Base-by-base conservation (phyloP, 2,888 invertebrate species). In the Catocala fraxini region DNA sequence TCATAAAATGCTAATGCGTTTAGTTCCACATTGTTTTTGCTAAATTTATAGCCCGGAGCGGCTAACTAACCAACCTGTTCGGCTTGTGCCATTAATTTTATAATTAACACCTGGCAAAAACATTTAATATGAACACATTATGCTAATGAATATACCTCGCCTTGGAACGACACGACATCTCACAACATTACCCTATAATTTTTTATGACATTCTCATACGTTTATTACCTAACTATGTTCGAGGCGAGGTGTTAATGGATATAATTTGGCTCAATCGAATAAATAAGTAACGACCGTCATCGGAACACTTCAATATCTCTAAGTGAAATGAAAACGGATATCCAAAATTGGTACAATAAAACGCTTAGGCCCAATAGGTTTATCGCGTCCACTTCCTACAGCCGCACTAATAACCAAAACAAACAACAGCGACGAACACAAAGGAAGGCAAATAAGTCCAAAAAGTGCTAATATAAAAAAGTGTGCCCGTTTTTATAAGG, bases 381-480 rank as follows among this genome's bases (percentile, higher is more conserved):
- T 93, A 93, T 92, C 92, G 83, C 82, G 87, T 86, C 88, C 92
- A 94, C 93, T 93, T 94, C 94, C 94, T 93, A 93, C 86, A 89
- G 89, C 79, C 88, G 84, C 87, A 82, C 89, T 91, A 92, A 93
- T 93, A 92, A 92, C 92, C 90, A 92, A 94, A 94, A 94, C 93
- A 94, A 94, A 93, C 93, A 93, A 88, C 85, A 78, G 83, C 86
- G 86, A 88, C 84, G 80, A 82, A 86, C 90, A 93, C 93, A 93
- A 93, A 92, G 85, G 86, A 85, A 89, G 87, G 86, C 88, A 92
- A 92, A 93, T 90, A 91, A 91, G 89, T 85, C 89, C 89, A 91
- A 93, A 93, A 93, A 93, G 92, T 89, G 89, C 89, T 88, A 89
- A 91, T 90, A 92, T 88, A 93, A 93, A 93, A 93, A 92, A 93